A percentile compares a stretch with the other conserved stretches of the same genome.
phyloP scores from a whole-genome alignment of 2,888 invertebrate genomes.

The Agelastica alni region DNA sequence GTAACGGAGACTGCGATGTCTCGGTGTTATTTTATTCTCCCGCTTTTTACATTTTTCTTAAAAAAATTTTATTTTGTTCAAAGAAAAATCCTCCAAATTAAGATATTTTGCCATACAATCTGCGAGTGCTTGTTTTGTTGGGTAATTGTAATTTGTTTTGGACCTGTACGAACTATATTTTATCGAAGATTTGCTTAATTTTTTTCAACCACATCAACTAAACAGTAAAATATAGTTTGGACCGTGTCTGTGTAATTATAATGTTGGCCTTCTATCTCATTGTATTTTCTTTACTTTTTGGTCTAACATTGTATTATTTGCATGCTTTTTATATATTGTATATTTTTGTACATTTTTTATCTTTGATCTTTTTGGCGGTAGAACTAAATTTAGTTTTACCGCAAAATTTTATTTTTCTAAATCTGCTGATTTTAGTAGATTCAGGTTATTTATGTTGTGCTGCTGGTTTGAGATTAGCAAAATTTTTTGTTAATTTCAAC shows the following conservation, averaged over 20 bases:
- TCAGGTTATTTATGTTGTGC: slow-evolving; percentile 12
- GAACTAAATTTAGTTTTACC: slow-evolving; percentile 41
- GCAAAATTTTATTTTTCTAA: slow-evolving; percentile 23
- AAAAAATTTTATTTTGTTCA: slow-evolving; percentile 36
- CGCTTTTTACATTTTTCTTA: slow-evolving; percentile 45
- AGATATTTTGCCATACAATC: slow-evolving; percentile 52
- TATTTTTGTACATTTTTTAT: slow-evolving; percentile 40
- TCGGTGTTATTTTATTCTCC: slow-evolving; percentile 49
- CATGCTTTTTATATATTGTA: slow-evolving; percentile 50
- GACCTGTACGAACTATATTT: slow-evolving; percentile 41
- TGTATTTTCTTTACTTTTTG: slow-evolving; percentile 54
- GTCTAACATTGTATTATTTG: slow-evolving; percentile 54
- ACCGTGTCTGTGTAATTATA: slow-evolving; percentile 43
- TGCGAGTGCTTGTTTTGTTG: slow-evolving; percentile 48
- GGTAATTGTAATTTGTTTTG: slow-evolving; percentile 44
- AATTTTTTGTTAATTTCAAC: slow-evolving; percentile 16
- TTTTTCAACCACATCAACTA: neutral
- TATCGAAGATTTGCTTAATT: slow-evolving; percentile 14
- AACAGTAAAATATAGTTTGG: slow-evolving; percentile 38
- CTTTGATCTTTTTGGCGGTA: slow-evolving; percentile 31
- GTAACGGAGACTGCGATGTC: slow-evolving; percentile 53
- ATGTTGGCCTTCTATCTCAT: slow-evolving; percentile 59
- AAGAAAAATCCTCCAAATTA: slow-evolving; percentile 35
- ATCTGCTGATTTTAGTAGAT: slow-evolving; percentile 18
- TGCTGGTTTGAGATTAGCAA: slow-evolving; percentile 13